Evolutionary conservation across 2,888 invertebrate genomes (phyloP), one percentile per base, ranked within the genome.

Genomic region (Pyrrhia umbra): DNA sequence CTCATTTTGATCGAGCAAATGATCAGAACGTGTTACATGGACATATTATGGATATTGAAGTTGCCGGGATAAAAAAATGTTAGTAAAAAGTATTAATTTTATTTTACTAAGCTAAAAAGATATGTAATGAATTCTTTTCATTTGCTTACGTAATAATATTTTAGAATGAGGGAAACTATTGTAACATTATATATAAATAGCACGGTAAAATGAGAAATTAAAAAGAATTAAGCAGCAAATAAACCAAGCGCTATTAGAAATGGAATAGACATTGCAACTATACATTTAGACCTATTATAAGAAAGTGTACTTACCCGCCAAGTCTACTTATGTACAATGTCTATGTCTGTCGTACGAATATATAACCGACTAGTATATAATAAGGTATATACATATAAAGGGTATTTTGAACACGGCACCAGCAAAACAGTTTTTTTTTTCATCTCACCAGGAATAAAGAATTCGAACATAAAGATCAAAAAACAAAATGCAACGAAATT

Each of bases 171-270:
- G 74, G 51, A 69, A 65, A 52, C 62, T 68, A 71, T 65, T n/a
- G 49, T 63, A 63, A 72, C 27, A 52, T 46, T 61, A 58, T 75
- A 58, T 68, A 50, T 66, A 64, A 77, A 75, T 77, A 66, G 80
- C 79, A 75, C 54, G 56, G 71, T 67, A 68, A 69, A 72, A 74
- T 80, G 62, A 72, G 55, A 85, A 90, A 86, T 73, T 64, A 82
- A 85, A 34, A 85, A 82, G 76, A 81, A 88, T 75, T 69, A 92
- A 92, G 93, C 93, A 59, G 93, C 93, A 94, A 92, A 87, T 83
- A 79, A 92, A 89, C 83, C 55, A 91, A 92, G 93, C 93, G 54
- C 83, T 86, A 87, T 82, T 69, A 65, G 78, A 80, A 76, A 66
- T 80, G 40, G 51, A 68, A 82, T 77, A 79, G 80, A 86, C 86